Base-by-base conservation (phyloP, 1,140 invertebrate genomes). In the Danaus melanippus region DNA sequence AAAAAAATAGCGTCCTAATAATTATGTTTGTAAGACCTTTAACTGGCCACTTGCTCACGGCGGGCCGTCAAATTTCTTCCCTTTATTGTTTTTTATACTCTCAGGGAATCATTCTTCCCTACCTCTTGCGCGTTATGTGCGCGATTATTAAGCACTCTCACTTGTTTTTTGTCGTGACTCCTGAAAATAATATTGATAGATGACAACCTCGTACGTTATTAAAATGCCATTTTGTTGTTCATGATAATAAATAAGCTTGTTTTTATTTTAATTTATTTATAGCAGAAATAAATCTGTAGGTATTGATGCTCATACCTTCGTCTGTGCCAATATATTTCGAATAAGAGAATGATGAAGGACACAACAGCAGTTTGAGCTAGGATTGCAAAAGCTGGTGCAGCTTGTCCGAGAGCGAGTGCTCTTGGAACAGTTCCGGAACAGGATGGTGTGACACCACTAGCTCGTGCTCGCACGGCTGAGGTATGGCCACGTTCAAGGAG, bases 61-160 rank as follows among this genome's bases (percentile, higher is more conserved):
- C 56, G 56, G 55, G 53, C 47, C 69, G 64, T 69, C 69, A 71
- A 67, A 67, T 71, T 62, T 75, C 66, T 69, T 71, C 64, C 58
- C 71, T 69, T 70, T 79, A 71, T 79, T 79, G 71, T 77, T 77
- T 79, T 80, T 76, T 71, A 67, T 65, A 58, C 58, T 69, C 62
- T 53, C 32, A 32, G 57, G 53, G 66, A 73, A 66, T 70, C 64
- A 69, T 64, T 60, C 57, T 44, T 53, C n/a, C 44, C 54, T 49
- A 45, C 51, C 50, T 53, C 52, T 46, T 45, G 46, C 51, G 68
- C 55, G 59, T 67, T 64, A 62, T 62, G 62, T 61, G 52, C 47
- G 54, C 55, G 57, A 68, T 71, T 56, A 60, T 53, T 42, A 50
- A 55, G 60, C 40, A 50, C 50, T 51, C 12, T 21, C 42, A 15